A percentile compares a stretch with the other conserved stretches of the same genome.
These are phyloP conservation scores for Lypha dubia DNA, from an alignment of 2,888 invertebrate species.

Conservation along the genomic window DNA sequence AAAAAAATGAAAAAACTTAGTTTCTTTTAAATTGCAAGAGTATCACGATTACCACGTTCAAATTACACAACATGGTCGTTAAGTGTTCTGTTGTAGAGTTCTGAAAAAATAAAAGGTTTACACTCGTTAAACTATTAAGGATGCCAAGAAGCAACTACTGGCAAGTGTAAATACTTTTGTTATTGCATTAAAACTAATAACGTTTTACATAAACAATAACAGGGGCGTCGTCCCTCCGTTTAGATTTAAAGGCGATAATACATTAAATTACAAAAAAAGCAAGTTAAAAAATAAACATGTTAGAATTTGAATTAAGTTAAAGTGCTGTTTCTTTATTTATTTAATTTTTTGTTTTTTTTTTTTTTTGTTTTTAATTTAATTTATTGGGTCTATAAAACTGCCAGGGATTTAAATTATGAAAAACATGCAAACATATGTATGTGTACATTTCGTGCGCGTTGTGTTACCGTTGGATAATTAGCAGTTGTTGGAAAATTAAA, in stretches of 20 bases:
- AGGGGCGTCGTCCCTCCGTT: background rate
- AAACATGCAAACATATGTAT: conserved; percentile 1
- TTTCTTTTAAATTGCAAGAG: background rate
- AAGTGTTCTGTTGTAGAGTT: background rate
- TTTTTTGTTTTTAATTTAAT: too few species aligned
- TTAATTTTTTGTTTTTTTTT: background rate
- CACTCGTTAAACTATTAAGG: background rate
- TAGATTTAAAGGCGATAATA: background rate
- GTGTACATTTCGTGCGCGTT: background rate
- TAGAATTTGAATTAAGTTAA: background rate
- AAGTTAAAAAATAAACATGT: background rate
- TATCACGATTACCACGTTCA: conserved; percentile 1
- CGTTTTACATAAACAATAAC: background rate
- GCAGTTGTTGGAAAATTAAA: background rate
- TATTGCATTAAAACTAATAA: background rate
- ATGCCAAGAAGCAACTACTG: background rate
- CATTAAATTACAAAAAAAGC: background rate
- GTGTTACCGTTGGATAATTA: background rate
- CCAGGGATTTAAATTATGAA: background rate
- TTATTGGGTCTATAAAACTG: background rate
- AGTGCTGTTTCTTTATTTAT: too few species aligned
- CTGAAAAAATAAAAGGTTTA: background rate
- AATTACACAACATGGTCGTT: background rate
- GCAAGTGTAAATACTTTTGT: background rate
- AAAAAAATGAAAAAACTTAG: background rate